Base-by-base conservation (phyloP, 2,797 vertebrate genomes). In the Tangara arthus region DNA sequence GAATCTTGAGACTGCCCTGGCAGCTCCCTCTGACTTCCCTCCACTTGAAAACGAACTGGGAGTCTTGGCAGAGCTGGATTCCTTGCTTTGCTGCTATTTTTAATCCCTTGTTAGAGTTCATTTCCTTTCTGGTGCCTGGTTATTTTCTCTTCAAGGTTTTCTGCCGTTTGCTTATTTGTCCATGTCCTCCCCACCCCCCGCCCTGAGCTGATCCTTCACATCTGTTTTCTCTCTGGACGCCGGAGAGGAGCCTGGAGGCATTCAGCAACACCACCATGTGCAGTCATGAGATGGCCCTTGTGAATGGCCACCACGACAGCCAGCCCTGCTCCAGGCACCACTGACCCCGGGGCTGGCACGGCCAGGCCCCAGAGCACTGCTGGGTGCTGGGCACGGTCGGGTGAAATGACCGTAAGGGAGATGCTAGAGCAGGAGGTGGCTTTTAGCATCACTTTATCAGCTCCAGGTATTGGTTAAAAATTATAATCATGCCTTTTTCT, bases 71-170 rank as follows among this genome's bases (percentile, higher is more conserved):
- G 75, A 75, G 72, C 78, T 60, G 22, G 23, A 57, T 78, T 90
- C 53, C 78, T 88, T 6, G 6, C 81, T 80, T 88, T 39, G 27
- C 90, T 70, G 72, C 93, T 97, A 93, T 96, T 96, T 97, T 96
- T 94, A 94, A 86, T 92, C 66, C 82, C 57, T 89, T 26, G 22
- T 93, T 95, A 80, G 90, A 92, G 87, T 89, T 96, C 79, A 83
- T 96, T 95, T 96, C 87, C 92, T 92, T 96, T 95, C 89, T 94
- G 76, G 90, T 95, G 96, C 82, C 92, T 96, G 94, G 93, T 96
- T 97, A 95, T 96, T 95, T 96, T 95, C 93, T 95, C 88, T 95
- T 75, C 0, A 9, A 94, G 91, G 76, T 90, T 97, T 97, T 91
- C 73, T 95, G 76, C 83, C 26, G 59, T 91, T 96, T 93, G 89